A percentile compares a stretch with the other conserved stretches of the same genome.
phyloP scores from a whole-genome alignment of 2,888 invertebrate species.

The Tuberolachnus salignus region DNA sequence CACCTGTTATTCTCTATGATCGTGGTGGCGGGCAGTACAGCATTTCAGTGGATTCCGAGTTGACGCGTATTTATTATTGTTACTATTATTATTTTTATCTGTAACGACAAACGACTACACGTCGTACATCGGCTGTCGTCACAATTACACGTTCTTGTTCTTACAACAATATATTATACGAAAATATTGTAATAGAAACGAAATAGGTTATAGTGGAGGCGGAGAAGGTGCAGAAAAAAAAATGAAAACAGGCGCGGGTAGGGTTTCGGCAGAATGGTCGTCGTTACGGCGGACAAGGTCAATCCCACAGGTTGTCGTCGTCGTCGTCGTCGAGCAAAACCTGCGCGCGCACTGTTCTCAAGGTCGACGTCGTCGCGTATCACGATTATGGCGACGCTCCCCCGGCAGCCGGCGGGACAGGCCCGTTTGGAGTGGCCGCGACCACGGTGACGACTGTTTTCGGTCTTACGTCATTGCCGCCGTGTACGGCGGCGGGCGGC shows the following conservation, averaged over 20 bases:
- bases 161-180: no score
- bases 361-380: slow-evolving; percentile 19
- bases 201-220: neutral
- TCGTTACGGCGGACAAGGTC: slow-evolving; percentile 17
- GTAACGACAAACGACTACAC: no score
- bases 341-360: slow-evolving; percentile 21
- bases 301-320: neutral
- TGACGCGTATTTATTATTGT: neutral
- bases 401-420: slow-evolving; percentile 43
- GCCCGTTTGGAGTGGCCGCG: slow-evolving; percentile 29
- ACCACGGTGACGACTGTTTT: slow-evolving; percentile 21
- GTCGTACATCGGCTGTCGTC: neutral
- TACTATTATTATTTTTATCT: no score
- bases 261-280: slow-evolving; percentile 7
- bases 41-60: slow-evolving; percentile 7
- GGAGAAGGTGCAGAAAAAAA: slow-evolving; percentile 12
- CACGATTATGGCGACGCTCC: slow-evolving; percentile 36
- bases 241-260: slow-evolving; percentile 33
- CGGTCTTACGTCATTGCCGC: slow-evolving; percentile 53
- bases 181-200: no score
- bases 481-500: slow-evolving; percentile 2
- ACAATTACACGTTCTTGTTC: no score
- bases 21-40: neutral
- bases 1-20: neutral
- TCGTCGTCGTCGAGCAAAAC: neutral